Evolutionary conservation across 2,797 vertebrate genomes (phyloP).

Genomic region (Yasuhikotakia modesta): DNA sequence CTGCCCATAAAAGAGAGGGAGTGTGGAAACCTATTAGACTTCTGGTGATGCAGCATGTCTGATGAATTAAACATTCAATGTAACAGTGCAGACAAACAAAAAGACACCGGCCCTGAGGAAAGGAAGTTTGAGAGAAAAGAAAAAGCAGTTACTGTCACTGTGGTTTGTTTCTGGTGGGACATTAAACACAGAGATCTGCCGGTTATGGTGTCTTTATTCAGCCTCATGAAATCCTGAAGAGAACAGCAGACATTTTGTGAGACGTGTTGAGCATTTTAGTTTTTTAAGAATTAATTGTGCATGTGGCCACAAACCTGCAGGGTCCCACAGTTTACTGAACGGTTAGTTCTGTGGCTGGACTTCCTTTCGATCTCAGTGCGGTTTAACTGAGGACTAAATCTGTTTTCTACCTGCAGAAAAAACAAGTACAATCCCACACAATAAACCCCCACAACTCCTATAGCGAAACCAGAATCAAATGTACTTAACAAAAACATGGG

Average conservation of each 20-base stretch:
- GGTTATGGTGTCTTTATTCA: constrained; percentile 58
- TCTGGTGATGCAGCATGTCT: constrained; percentile 18
- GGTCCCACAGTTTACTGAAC: constrained; percentile 20
- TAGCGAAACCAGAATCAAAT: neutral
- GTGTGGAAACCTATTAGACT: constrained; percentile 44
- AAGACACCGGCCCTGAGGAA: constrained; percentile 3
- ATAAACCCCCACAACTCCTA: constrained; percentile 9
- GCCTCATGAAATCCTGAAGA: constrained; percentile 51
- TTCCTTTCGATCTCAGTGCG: constrained; percentile 16
- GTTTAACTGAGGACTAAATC: constrained; percentile 46
- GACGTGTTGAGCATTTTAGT: neutral
- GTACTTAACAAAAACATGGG: neutral
- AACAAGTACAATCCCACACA: constrained; percentile 16
- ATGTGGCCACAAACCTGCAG: constrained; percentile 45
- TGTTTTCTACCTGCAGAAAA: constrained; percentile 51
- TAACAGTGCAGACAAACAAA: constrained; percentile 28
- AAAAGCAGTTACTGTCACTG: constrained; percentile 44
- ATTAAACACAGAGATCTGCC: constrained; percentile 61
- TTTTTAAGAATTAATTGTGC: constrained; percentile 1
- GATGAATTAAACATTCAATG: constrained; percentile 31
- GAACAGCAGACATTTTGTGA: constrained; percentile 43
- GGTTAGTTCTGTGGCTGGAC: constrained; percentile 24
- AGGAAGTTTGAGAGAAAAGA: constrained; percentile 11
- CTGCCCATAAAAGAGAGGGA: neutral
- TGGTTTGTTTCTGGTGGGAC: constrained; percentile 45